Evolutionary conservation across 2,113 vertebrate genomes (phyloP).

Genomic region (Terrapene triunguis): DNA sequence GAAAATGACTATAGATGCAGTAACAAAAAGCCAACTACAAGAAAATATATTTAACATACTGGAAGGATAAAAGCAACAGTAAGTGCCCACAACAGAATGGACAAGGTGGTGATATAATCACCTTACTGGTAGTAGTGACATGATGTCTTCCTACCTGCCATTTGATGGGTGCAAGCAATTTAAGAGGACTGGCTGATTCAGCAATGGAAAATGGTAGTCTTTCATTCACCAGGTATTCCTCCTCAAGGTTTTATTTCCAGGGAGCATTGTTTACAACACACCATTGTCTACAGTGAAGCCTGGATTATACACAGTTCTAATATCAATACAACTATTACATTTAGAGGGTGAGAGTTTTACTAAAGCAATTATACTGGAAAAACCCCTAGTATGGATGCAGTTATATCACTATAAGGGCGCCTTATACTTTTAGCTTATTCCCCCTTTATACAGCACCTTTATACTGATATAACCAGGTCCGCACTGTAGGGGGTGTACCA

Average conservation of each 20-base stretch:
- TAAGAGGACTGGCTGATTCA: neutral
- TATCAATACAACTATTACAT: neutral
- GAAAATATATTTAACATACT: neutral
- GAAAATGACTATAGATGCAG: fast-evolving
- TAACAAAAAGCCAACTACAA: neutral
- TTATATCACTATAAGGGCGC: neutral
- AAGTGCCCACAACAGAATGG: neutral
- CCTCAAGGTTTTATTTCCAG: neutral
- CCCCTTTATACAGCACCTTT: too few relatives aligned
- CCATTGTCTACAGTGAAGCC: neutral
- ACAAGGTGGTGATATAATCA: neutral
- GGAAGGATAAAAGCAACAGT: neutral
- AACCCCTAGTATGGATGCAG: neutral
- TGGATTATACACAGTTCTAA: neutral
- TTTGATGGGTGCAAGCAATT: neutral
- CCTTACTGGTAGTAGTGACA: neutral
- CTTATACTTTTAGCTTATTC: neutral
- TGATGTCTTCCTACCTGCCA: neutral
- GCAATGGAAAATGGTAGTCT: neutral
- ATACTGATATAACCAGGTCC: neutral
- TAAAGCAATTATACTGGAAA: neutral
- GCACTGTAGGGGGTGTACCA: neutral
- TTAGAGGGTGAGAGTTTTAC: neutral
- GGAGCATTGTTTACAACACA: neutral
- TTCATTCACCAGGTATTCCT: neutral